Base-by-base conservation (phyloP, 2,113 vertebrate species). In the Machaerirhynchus nigripectus region DNA sequence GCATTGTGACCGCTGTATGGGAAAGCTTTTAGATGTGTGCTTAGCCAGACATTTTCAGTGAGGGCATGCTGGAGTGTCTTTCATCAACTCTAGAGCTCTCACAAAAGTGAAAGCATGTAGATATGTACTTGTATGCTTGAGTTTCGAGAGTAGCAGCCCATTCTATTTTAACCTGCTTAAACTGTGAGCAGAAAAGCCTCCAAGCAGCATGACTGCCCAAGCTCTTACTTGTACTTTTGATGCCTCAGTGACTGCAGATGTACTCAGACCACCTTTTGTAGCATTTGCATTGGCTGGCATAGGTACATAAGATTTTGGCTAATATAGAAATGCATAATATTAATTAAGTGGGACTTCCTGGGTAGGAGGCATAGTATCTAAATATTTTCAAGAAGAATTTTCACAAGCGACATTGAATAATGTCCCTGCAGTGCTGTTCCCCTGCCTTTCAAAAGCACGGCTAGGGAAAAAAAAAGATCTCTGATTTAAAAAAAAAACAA, bases 131-230 rank as follows among this genome's bases (percentile, higher is more conserved):
- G 50, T 49, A 9, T 44, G 75, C 39, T 53, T 63, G 53, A 90
- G 64, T 46, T 82, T 82, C 67, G 49, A 87, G 39, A 86, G 57
- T 40, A 86, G 26, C 10, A 52, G 26, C 59, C 49, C 28, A 14
- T 80, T 91, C 35, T 68, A 55, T 81, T 81, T 93, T 87, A 95
- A 89, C 65, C 60, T 95, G 5, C 60, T 81, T 86, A 74, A 94
- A 65, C 0, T 53, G 26, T 39, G 21, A 81, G 56, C 56, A 81
- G 64, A 90, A 96, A 83, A 93, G 13, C 44, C 35, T 88, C 40
- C 10, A 52, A 74, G 30, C 61, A 84, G 42, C 42, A 39, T 61
- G 30, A 49, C 26, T 92, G 21, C 69, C 11, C 46, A 53, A 44
- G 40, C 71, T 74, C 39, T 67, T 88, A 44, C 24, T 84, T 79